Evolutionary conservation across 1,140 invertebrate genomes (phyloP).

Genomic region (Leptonema lineaticorne): DNA sequence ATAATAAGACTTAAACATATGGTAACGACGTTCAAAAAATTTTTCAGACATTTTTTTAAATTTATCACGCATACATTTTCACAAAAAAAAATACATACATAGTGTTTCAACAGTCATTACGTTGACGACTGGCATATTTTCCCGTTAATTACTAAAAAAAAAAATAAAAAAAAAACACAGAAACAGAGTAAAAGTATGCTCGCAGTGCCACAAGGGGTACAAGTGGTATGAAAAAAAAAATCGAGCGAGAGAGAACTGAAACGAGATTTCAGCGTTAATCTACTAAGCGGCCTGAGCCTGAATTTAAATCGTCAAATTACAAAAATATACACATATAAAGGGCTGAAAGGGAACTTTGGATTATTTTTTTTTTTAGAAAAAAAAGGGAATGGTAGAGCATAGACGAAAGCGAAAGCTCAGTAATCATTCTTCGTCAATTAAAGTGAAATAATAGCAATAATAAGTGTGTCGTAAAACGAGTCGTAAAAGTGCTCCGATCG

Average conservation of each 20-base stretch:
- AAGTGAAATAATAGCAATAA: background rate
- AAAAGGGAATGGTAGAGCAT: no score
- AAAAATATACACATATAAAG: conserved; percentile 26
- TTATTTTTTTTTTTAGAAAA: no score
- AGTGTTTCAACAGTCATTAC: conserved; percentile 8
- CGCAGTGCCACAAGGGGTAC: no score
- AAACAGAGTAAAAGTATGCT: no score
- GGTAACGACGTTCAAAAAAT: no score
- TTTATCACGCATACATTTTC: no score
- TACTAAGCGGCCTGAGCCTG: conserved; percentile 6
- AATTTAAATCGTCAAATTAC: conserved; percentile 31
- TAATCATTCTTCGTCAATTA: conserved; percentile 31
- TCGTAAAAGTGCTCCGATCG: conserved; percentile 9
- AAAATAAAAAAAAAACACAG: background rate
- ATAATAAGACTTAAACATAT: no score
- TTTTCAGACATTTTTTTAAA: no score
- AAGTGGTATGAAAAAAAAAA: no score
- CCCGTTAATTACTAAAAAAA: background rate
- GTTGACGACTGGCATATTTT: background rate
- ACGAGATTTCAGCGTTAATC: conserved; percentile 22
- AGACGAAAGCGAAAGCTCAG: background rate
- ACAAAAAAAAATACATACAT: no score
- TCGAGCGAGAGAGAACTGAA: background rate
- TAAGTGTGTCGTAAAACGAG: conserved; percentile 17
- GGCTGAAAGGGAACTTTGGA: background rate